These are phyloP conservation scores for Aporophyla lueneburgensis DNA, from an alignment of 2,888 invertebrate genomes.

Conservation along the genomic window DNA sequence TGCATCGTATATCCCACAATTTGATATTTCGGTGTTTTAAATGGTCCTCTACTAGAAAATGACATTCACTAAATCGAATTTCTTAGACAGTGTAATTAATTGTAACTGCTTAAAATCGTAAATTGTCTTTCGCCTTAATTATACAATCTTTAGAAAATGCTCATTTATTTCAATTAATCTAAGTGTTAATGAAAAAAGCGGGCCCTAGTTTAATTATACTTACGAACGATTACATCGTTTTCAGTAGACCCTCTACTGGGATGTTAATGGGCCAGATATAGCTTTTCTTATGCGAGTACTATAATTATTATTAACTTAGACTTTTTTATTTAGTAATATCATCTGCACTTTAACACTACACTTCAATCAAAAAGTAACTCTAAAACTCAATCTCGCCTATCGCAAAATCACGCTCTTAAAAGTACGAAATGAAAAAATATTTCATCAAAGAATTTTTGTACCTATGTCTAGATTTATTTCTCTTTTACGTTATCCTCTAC, in stretches of 20 bases:
- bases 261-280: slow-evolving; percentile 47
- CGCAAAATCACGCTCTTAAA: too few relatives aligned
- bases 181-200: slow-evolving; percentile 62
- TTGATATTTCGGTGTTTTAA: slow-evolving; percentile 21
- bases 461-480: too few relatives aligned
- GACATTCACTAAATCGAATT: slow-evolving; percentile 44
- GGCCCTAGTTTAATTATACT: slow-evolving; percentile 55
- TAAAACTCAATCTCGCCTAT: too few relatives aligned
- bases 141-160: slow-evolving; percentile 61
- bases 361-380: neutral
- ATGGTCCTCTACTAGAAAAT: slow-evolving; percentile 14
- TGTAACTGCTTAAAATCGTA: slow-evolving; percentile 54
- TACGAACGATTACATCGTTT: slow-evolving; percentile 47
- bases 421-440: too few relatives aligned
- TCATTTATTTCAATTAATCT: slow-evolving; percentile 60
- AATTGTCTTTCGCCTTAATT: slow-evolving; percentile 60
- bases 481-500: too few relatives aligned
- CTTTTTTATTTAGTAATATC: neutral
- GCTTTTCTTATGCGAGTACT: slow-evolving; percentile 7
- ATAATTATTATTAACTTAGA: neutral
- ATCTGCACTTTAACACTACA: neutral
- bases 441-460: too few relatives aligned
- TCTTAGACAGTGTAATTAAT: slow-evolving; percentile 49
- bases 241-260: neutral
- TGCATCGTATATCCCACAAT: neutral